Base-by-base conservation (phyloP, 2,797 vertebrate species). In the Chelmon rostratus region DNA sequence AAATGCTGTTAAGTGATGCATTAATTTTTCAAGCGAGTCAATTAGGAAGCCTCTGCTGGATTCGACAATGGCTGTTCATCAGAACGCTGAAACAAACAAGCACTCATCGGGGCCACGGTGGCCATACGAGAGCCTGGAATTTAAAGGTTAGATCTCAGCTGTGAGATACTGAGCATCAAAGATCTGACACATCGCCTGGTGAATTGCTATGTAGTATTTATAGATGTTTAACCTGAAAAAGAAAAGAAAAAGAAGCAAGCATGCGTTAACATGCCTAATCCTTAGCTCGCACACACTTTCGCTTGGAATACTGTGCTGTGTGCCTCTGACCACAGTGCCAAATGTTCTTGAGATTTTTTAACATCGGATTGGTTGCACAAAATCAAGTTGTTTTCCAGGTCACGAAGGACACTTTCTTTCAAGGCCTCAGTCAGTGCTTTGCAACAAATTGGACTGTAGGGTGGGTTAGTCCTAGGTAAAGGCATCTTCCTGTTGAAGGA, bases 21-120 rank as follows among this genome's bases (percentile, higher is more conserved):
- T 95, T 87, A 89, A 94, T 94, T 92, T 95, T 95, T 94, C 89
- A 95, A 80, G 76, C 72, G 82, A 92, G 87, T 91, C 90, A 94
- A 92, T 94, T 95, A 95, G 93, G 82, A 68, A 82, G 76, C 81
- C 93, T 92, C 93, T 87, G 86, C 86, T 87, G 86, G 80, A 87
- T 92, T 81, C 37, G 15, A 89, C 89, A 62, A 69, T 76, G 81
- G 74, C 82, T 90, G 88, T 89, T 95, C 91, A 87, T 93, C 87
- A 90, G 66, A 73, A 89, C 61, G 82, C 86, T 83, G 86, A 84
- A 91, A 91, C 89, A 91, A 91, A 91, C 88, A 92, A 87, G 86
- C 82, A n/a, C 77, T 79, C 58, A 61, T 79, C 23, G 5, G 67
- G 42, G 61, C 61, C 76, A 68, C 47, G 2, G 52, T 85, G 89